These are phyloP conservation scores for Dendrolimus punctatus DNA, from an alignment of 1,140 invertebrate species.

Conservation along the genomic window DNA sequence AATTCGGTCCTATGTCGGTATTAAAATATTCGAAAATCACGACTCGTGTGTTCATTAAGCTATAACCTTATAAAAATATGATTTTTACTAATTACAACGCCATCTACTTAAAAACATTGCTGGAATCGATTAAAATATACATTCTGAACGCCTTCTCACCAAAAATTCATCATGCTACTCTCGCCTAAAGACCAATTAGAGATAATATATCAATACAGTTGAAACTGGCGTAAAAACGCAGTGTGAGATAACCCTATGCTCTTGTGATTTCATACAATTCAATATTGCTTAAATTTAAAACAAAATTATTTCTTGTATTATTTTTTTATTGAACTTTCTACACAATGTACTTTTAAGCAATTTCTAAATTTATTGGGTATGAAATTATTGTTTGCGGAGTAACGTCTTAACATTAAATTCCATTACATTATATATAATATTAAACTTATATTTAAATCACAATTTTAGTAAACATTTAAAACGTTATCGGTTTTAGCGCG, in stretches of 20 bases:
- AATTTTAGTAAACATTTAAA: no score
- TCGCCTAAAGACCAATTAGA: constrained; percentile 64
- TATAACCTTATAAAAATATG: no score
- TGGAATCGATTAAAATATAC: no score
- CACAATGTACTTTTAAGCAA: constrained; percentile 44
- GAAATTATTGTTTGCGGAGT: constrained; percentile 34
- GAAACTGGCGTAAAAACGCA: constrained; percentile 23
- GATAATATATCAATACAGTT: constrained; percentile 15
- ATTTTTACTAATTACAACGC: no score
- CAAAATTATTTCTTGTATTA: constrained; percentile 28
- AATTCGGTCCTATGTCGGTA: no score
- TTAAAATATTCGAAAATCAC: no score
- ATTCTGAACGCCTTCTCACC: no score
- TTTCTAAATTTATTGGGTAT: constrained; percentile 69
- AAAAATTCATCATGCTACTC: constrained; percentile 37
- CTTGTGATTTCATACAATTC: constrained; percentile 61
- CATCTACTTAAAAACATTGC: no score
- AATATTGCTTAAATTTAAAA: constrained; percentile 58
- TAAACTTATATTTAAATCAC: no score
- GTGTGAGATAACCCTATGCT: constrained; percentile 52
- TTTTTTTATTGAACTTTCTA: constrained; percentile 46
- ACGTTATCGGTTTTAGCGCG: no score
- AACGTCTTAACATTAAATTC: constrained; percentile 21
- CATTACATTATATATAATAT: no score
- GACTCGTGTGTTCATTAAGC: no score